A percentile compares a stretch with the other conserved stretches of the same genome.
phyloP scores from a whole-genome alignment of 1,140 invertebrate species.

The Hetaerina americana region DNA sequence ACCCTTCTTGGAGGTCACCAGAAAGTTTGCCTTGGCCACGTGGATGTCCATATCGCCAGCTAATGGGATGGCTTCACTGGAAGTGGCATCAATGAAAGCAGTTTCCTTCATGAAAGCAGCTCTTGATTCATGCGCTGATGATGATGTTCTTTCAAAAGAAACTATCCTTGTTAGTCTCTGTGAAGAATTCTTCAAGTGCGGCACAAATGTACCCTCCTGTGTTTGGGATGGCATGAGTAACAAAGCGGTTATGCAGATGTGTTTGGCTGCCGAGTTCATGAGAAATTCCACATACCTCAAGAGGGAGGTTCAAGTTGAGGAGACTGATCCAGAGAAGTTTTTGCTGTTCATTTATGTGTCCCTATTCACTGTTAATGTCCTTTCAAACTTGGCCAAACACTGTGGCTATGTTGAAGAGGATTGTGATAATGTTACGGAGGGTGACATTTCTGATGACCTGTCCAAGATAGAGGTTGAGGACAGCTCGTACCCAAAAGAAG shows the following conservation, averaged over 20 bases:
- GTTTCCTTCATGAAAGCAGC: neutral
- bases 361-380: neutral
- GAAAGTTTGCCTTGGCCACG: neutral
- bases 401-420: too few species aligned
- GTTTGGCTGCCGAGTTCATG: neutral
- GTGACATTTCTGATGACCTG: too few species aligned
- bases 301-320: neutral
- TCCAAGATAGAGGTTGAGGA: neutral
- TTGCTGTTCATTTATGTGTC: neutral
- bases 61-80: too few species aligned
- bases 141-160: too few species aligned
- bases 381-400: too few species aligned
- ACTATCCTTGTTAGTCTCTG: neutral
- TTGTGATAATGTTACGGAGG: too few species aligned
- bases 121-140: too few species aligned
- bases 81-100: neutral
- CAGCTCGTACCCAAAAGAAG: neutral
- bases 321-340: neutral
- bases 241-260: neutral
- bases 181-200: neutral
- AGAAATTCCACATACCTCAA: neutral
- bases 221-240: neutral
- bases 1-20: neutral
- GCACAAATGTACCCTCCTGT: too few species aligned
- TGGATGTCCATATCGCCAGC: too few species aligned